Evolutionary conservation across 2,797 vertebrate species (phyloP), one percentile per base, ranked within the genome.

Genomic region (Micromesistius poutassou): DNA sequence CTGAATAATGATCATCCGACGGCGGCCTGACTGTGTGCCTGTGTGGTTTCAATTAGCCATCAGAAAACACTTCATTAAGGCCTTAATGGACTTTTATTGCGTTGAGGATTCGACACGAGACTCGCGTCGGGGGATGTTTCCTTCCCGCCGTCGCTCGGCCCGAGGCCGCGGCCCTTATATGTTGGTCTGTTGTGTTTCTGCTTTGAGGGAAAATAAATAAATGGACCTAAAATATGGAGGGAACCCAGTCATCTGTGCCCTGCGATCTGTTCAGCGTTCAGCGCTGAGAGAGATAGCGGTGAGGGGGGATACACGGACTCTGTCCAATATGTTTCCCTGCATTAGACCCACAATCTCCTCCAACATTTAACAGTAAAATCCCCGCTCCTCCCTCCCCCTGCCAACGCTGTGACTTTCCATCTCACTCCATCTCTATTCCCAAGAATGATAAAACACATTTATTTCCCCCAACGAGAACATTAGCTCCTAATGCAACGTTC

Each of bases 41-140:
- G 89, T 28, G 25, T 4, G 62, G n/a, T 28, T 68, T 68, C 91
- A 93, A 91, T 91, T 88, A 91, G 79, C 87, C 90, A 84, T 90
- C 89, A 81, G 85, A 87, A 86, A 91, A 90, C 91, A 92, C 90
- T 91, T 93, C 90, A 92, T 93, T 93, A 92, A 72, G 82, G 76
- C 81, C 86, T 86, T 91, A 90, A 92, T 92, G 82, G 84, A 85
- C 83, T 90, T 89, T 90, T 90, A 89, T 92, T 90, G 19, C 31
- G 30, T 89, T 86, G 88, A 25, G n/a, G 22, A 90, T 88, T 86
- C 80, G 82, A 89, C 85, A 88, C 87, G 79, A 90, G 84, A 83
- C 82, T 77, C 80, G 76, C 79, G 81, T 83, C 82, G 4, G 55
- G 88, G 88, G 87, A 77, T 84, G 82, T 73, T 80, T 83, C 81